Evolutionary conservation across 2,797 vertebrate genomes (phyloP).

Genomic region (Xyrichtys novacula): DNA sequence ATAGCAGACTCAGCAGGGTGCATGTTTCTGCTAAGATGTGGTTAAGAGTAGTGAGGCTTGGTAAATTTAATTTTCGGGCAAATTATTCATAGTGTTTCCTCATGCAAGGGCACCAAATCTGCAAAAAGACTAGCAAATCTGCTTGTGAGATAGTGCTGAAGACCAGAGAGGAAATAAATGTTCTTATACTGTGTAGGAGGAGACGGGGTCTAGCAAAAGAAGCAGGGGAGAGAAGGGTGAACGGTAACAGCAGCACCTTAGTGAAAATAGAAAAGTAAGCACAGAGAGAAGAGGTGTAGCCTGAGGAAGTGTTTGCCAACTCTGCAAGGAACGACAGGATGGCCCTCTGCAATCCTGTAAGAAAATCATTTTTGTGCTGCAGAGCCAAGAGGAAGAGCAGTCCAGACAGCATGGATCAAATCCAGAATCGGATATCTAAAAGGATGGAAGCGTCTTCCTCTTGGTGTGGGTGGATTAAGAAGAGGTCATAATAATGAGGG

Average conservation of each 20-base stretch:
- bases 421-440: constrained; percentile 10
- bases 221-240: constrained; percentile 18
- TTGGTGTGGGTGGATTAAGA: constrained; percentile 7
- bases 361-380: constrained; percentile 18
- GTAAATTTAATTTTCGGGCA: constrained; percentile 26
- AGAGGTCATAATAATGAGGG: constrained; percentile 12
- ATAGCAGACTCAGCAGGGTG: constrained; percentile 5
- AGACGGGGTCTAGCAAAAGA: constrained; percentile 30
- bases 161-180: constrained; percentile 2
- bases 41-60: constrained; percentile 1
- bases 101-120: background rate
- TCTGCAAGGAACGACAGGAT: constrained; percentile 34
- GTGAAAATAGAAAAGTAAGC: constrained; percentile 15
- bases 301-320: constrained; percentile 44
- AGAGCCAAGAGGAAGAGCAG: constrained; percentile 20
- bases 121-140: no score
- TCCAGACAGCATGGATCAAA: constrained; percentile 26
- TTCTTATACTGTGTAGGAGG: constrained; percentile 46
- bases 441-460: constrained; percentile 17
- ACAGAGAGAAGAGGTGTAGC: constrained; percentile 32
- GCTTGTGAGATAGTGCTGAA: constrained; percentile 15
- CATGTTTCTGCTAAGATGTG: constrained; percentile 5
- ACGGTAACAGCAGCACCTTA: constrained; percentile 8
- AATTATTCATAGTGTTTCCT: constrained; percentile 9
- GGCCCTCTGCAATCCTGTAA: constrained; percentile 24